These are phyloP conservation scores for Tigriopus japonicus DNA, from an alignment of 1,140 invertebrate species.

Conservation along the genomic window DNA sequence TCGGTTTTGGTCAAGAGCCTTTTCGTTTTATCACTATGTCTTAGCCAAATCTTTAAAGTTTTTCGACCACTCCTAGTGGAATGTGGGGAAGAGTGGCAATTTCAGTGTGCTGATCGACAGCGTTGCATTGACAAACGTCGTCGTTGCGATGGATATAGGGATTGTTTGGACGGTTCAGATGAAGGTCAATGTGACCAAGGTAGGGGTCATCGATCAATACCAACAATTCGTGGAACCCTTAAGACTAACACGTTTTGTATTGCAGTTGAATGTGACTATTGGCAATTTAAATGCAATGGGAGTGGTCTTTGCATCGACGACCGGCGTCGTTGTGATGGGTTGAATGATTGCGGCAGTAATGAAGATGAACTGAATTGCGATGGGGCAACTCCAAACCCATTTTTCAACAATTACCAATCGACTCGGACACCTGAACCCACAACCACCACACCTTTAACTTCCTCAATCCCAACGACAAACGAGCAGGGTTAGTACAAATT, in stretches of 20 bases:
- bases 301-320: conserved; percentile 3
- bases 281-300: conserved; percentile 14
- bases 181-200: conserved; percentile 29
- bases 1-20: too few relatives aligned
- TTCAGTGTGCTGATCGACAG: conserved; percentile 19
- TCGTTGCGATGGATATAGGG: conserved; percentile 67
- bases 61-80: neutral
- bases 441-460: neutral
- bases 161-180: conserved; percentile 59
- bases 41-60: too few relatives aligned
- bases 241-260: too few relatives aligned
- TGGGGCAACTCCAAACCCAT: too few relatives aligned
- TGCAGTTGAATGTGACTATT: conserved; percentile 2
- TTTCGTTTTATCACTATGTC: too few relatives aligned
- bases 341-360: neutral
- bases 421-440: neutral
- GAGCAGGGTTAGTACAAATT: too few relatives aligned
- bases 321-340: conserved; percentile 7
- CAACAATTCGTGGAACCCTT: too few relatives aligned
- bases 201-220: neutral
- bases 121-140: conserved; percentile 46
- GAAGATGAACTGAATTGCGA: too few relatives aligned
- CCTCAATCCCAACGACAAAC: too few relatives aligned
- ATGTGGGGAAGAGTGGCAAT: neutral
- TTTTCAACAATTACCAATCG: too few relatives aligned